Conservation (phyloP, 35 echinoderm and acorn worm species). For the Hemicentrotus pulcherrimus region DNA sequence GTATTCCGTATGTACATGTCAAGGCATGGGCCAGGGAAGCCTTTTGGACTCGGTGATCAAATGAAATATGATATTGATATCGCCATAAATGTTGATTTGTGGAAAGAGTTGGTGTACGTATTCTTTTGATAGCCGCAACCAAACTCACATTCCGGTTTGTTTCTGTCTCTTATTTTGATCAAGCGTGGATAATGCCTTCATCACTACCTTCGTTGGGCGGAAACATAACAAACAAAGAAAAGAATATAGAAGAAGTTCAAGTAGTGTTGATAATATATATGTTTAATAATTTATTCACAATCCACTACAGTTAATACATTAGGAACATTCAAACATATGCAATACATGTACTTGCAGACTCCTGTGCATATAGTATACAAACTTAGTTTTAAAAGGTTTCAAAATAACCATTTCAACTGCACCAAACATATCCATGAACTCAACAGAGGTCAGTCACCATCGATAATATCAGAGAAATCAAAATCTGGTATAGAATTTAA, state of each 20-base stretch:
- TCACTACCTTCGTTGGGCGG: too few relatives aligned
- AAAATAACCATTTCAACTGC: not conserved
- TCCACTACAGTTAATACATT: conserved; percentile 24
- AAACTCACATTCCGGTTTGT: too few relatives aligned
- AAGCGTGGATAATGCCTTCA: too few relatives aligned
- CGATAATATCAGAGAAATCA: not conserved
- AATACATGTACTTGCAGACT: conserved; percentile 11
- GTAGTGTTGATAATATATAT: conserved; percentile 27
- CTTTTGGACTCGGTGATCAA: too few relatives aligned
- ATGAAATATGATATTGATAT: too few relatives aligned
- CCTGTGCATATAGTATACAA: conserved; percentile 7
- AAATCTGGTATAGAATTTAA: not conserved
- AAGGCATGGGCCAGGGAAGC: too few relatives aligned
- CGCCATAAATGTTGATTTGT: too few relatives aligned
- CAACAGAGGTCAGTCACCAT: not conserved
- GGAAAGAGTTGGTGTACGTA: too few relatives aligned
- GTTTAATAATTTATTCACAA: conserved; percentile 34
- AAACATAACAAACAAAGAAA: not conserved
- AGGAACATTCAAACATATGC: conserved; percentile 12
- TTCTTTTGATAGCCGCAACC: too few relatives aligned
- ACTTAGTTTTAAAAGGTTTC: not conserved
- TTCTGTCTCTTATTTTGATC: too few relatives aligned
- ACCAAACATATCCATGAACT: not conserved
- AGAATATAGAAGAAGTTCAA: not conserved
- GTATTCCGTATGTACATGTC: too few relatives aligned